A percentile compares a stretch with the other conserved stretches of the same genome.
Evolutionary conservation across 1,140 invertebrate species (phyloP).

Genomic region (Drosophila nebulosa): DNA sequence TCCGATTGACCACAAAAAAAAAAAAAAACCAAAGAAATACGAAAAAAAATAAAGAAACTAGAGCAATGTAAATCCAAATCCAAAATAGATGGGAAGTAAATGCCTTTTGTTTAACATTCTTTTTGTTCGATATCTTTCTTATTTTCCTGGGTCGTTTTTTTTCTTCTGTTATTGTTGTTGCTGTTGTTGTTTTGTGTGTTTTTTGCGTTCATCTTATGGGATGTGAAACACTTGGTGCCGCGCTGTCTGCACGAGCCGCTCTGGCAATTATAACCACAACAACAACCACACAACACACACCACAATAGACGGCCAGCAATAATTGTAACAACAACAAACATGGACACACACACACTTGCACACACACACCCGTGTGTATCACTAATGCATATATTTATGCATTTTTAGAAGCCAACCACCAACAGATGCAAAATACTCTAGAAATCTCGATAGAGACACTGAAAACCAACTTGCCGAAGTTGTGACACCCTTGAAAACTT

Average conservation of each 20-base stretch:
- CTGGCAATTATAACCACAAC: constrained; percentile 40
- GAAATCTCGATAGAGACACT: not conserved
- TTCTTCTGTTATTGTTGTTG: not conserved
- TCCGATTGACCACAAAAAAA: not conserved
- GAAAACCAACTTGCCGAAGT: not conserved
- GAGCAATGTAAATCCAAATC: constrained; percentile 27
- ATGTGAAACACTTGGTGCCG: constrained; percentile 76
- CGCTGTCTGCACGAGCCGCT: constrained; percentile 69
- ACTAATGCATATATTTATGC: constrained; percentile 56
- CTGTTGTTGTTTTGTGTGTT: constrained; percentile 6
- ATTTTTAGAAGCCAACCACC: constrained; percentile 21
- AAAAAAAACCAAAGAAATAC: not conserved
- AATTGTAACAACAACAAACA: constrained; percentile 61
- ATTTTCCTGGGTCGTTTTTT: not conserved
- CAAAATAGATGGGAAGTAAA: constrained; percentile 18
- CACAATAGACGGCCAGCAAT: constrained; percentile 40
- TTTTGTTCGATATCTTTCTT: constrained; percentile 10
- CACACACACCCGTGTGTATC: not conserved
- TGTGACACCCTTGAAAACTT: not conserved
- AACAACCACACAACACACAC: constrained; percentile 11
- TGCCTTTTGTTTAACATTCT: not conserved
- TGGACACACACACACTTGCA: not conserved
- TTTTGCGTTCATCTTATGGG: constrained; percentile 46
- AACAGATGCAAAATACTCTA: constrained; percentile 51
- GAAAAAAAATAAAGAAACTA: not conserved